A percentile compares a stretch with the other conserved stretches of the same genome.
Conservation (phyloP, 2,888 invertebrate species). For the Brachyopa scutellaris region DNA sequence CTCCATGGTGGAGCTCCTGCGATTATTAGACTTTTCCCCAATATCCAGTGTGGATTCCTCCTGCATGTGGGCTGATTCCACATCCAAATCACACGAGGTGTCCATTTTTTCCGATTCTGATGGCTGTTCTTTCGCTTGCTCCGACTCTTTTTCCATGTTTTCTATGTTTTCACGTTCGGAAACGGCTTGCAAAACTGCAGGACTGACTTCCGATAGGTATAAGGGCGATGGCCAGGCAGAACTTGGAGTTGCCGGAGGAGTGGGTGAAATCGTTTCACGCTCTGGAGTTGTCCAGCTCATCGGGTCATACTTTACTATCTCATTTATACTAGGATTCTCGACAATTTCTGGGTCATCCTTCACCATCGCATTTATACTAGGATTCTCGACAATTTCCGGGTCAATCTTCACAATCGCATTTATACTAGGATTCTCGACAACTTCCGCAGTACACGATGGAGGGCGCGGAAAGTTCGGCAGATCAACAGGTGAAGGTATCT, state of each 20-base stretch:
- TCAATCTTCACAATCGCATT: too few species aligned
- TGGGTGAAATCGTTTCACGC: constrained; percentile 42
- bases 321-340: too few species aligned
- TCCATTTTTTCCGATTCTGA: constrained; percentile 47
- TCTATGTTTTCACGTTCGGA: constrained; percentile 63
- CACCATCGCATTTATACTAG: too few species aligned
- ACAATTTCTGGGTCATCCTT: too few species aligned
- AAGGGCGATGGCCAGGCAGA: constrained; percentile 37
- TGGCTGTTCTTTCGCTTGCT: constrained; percentile 33
- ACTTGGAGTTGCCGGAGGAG: constrained; percentile 32
- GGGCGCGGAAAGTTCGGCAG: neutral
- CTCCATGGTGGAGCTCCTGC: too few species aligned
- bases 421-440: neutral
- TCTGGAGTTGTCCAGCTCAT: constrained; percentile 44
- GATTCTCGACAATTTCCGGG: too few species aligned
- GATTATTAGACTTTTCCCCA: constrained; percentile 32
- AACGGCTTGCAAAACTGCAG: constrained; percentile 43
- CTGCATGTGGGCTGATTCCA: constrained; percentile 27
- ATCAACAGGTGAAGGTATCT: constrained; percentile 27
- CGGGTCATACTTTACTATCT: too few species aligned
- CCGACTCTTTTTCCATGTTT: constrained; percentile 61
- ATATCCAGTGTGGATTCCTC: constrained; percentile 55
- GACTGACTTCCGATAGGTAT: constrained; percentile 30
- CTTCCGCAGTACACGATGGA: neutral
- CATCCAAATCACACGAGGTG: constrained; percentile 37